A percentile compares a stretch with the other conserved stretches of the same genome.
These are phyloP conservation scores for Oenanthe melanoleuca DNA, from an alignment of 2,113 vertebrate species.

Conservation along the genomic window DNA sequence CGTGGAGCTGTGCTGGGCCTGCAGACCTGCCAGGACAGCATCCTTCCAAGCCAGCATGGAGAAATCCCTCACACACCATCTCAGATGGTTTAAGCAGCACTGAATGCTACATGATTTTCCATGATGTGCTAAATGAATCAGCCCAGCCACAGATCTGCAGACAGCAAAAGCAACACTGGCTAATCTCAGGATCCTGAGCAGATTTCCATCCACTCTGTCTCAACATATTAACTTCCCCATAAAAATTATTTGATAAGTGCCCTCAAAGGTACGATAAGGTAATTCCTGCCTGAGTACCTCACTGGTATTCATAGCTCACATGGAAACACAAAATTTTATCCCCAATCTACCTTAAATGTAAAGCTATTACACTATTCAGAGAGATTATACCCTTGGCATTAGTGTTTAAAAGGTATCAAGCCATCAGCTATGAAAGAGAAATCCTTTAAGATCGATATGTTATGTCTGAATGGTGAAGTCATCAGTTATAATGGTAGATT, in stretches of 20 bases:
- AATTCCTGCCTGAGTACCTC: constrained; percentile 59
- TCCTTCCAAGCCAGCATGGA: constrained; percentile 15
- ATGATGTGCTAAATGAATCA: constrained; percentile 77
- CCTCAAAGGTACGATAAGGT: constrained; percentile 65
- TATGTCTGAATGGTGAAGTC: constrained; percentile 26
- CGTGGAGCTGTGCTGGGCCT: not conserved
- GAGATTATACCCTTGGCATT: constrained; percentile 41
- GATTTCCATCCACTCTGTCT: constrained; percentile 62
- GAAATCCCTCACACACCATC: constrained; percentile 53
- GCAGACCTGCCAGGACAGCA: constrained; percentile 27
- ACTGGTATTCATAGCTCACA: constrained; percentile 36
- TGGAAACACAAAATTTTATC: constrained; percentile 60
- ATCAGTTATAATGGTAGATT: constrained; percentile 44
- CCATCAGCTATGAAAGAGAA: constrained; percentile 34
- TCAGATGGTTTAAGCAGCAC: constrained; percentile 59
- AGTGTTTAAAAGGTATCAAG: constrained; percentile 43
- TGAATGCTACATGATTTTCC: constrained; percentile 62
- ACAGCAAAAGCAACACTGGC: constrained; percentile 33
- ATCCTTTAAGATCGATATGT: constrained; percentile 30
- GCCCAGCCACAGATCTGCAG: constrained; percentile 33
- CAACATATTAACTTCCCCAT: constrained; percentile 65
- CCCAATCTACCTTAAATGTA: constrained; percentile 55
- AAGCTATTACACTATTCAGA: constrained; percentile 45
- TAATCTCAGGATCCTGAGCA: constrained; percentile 69
- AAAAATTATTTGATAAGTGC: constrained; percentile 68